Percentiles rank a stretch among this genome's conserved stretches.
These are phyloP conservation scores for Andrena bicolor DNA, from an alignment of 2,888 invertebrate species.

Conservation along the genomic window DNA sequence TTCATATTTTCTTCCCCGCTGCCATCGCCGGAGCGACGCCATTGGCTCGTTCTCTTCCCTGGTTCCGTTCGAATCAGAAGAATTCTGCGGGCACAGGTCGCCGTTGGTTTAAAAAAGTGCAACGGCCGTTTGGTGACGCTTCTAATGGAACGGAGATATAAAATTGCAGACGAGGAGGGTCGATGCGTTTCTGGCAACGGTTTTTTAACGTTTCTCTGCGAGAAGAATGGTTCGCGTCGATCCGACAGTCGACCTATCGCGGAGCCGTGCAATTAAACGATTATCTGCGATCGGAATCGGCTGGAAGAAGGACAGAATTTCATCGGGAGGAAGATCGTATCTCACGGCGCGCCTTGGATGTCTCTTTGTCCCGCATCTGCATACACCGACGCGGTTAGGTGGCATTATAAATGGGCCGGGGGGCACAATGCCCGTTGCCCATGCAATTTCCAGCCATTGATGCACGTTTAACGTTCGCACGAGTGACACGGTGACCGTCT, in stretches of 20 bases:
- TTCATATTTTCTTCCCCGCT: constrained; percentile 29
- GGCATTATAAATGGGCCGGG: constrained; percentile 47
- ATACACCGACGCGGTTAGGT: constrained; percentile 54
- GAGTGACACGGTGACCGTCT: constrained; percentile 79
- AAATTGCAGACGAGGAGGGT: constrained; percentile 3
- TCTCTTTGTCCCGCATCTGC: constrained; percentile 70
- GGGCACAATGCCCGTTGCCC: constrained; percentile 63
- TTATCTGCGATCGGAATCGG: constrained; percentile 5
- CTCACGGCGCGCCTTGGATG: constrained; percentile 27
- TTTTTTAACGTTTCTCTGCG: constrained; percentile 47
- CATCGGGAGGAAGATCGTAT: constrained; percentile 43
- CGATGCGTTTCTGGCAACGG: constrained; percentile 39
- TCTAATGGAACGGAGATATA: constrained; percentile 27
- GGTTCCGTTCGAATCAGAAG: constrained; percentile 2
- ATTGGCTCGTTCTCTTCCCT: constrained; percentile 20
- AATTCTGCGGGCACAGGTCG: constrained; percentile 9
- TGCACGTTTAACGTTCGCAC: constrained; percentile 75
- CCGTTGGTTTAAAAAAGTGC: constrained; percentile 39
- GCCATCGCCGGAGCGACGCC: constrained; percentile 8
- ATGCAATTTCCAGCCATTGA: constrained; percentile 75
- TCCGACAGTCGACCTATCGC: background rate
- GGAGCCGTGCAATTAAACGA: background rate
- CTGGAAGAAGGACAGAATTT: constrained; percentile 14
- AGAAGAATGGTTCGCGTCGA: background rate
- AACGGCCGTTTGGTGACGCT: constrained; percentile 50